phyloP scores from a whole-genome alignment of 1,140 invertebrate species.

The Musca domestica region DNA sequence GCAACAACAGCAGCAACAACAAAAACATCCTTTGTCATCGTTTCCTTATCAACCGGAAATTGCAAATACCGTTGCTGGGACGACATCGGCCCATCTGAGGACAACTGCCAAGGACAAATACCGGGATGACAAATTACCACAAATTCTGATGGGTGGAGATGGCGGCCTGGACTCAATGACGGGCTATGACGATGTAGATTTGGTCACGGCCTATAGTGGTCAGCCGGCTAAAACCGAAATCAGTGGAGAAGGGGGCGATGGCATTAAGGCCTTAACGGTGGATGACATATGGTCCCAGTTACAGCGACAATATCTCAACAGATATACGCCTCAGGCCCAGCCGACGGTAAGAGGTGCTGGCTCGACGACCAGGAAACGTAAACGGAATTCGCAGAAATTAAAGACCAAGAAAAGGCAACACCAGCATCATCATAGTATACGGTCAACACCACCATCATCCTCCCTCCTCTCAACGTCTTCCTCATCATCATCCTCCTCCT shows the following conservation, averaged over 20 bases:
- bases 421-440: too few species aligned
- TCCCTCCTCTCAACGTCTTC: too few species aligned
- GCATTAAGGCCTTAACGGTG: neutral
- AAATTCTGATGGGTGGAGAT: neutral
- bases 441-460: neutral
- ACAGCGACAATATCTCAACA: constrained; percentile 9
- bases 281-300: constrained; percentile 17
- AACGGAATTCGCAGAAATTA: neutral
- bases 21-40: neutral
- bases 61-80: neutral
- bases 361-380: neutral
- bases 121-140: neutral
- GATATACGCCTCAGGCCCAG: neutral
- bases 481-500: neutral
- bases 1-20: neutral
- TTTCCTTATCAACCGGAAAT: constrained; percentile 6
- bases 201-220: neutral
- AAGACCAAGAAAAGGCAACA: neutral
- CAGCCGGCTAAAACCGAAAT: neutral
- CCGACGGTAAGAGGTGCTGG: neutral
- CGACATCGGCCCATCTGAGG: neutral
- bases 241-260: too few species aligned
- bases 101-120: neutral
- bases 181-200: neutral
- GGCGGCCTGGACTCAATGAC: neutral